Base-by-base conservation (phyloP, 2,113 vertebrate species). In the Amia ocellicauda region DNA sequence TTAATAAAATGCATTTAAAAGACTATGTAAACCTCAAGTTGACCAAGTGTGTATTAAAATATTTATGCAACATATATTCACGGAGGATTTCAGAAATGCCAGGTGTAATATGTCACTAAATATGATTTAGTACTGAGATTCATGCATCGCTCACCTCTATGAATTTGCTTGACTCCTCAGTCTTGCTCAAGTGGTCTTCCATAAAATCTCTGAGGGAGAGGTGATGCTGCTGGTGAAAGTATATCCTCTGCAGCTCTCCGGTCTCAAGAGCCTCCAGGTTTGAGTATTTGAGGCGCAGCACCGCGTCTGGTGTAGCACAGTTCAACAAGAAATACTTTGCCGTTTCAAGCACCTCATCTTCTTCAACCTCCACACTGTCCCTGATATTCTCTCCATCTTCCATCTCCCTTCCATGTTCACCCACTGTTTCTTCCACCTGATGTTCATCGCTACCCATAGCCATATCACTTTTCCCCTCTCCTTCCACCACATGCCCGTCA, bases 291-390 rank as follows among this genome's bases (percentile, higher is more conserved):
- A 90, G 74, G 23, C 88, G 83, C 41, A 90, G 24, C 31, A 90
- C 73, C 0, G 85, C 79, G 10, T 90, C 88, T 2, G 88, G 87
- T 4, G 87, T 85, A 4, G 83, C 81, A 66, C 87, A 88, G 78
- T 84, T 87, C 69, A 90, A 57, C 64, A 90, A 54, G 29, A 87
- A 73, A 26, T 47, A 2, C 76, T 85, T 90, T n/a, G 88, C 86
- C 58, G 62, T 57, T 63, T 78, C 67, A 3, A 83, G 76, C 16
- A 85, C 61, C 56, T 80, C 68, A 2, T 78, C 74, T 50, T 89
- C 85, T 27, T 77, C 65, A 5, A 42, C 61, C 64, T 52, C 56
- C 29, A 27, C 58, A 10, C 55, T 5, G 58, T 60, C 64, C 5
- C 17, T 45, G 24, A 53, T 58, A 8, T 17, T 9, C 13, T 52